Conservation (phyloP, 2,888 invertebrate species). For the Andrena fulva region DNA sequence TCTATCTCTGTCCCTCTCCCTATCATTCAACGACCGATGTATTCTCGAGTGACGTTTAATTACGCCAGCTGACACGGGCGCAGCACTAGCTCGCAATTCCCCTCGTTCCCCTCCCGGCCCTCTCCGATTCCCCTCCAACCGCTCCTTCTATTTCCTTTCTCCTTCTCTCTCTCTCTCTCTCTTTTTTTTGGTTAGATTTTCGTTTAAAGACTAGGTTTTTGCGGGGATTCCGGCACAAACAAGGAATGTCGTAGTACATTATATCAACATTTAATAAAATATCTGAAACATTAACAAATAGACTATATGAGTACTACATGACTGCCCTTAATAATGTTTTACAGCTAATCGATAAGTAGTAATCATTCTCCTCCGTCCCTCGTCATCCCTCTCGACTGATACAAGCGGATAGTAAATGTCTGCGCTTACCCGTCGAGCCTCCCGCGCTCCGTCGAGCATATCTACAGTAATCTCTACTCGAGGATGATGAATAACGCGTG, state of each 20-base stretch:
- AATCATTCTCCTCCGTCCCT: conserved; percentile 65
- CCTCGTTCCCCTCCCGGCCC: no score
- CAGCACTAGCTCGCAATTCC: conserved; percentile 68
- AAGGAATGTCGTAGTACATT: conserved; percentile 83
- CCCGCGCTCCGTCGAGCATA: not conserved
- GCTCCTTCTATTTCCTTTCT: conserved; percentile 17
- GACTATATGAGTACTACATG: conserved; percentile 82
- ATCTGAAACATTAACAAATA: conserved; percentile 84
- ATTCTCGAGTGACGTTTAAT: conserved; percentile 58
- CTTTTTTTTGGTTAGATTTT: conserved; percentile 24
- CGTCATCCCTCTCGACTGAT: conserved; percentile 61
- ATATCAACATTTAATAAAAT: conserved; percentile 84
- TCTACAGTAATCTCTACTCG: not conserved
- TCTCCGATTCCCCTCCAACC: no score
- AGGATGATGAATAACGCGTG: not conserved
- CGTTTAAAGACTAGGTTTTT: conserved; percentile 71
- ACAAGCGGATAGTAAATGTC: conserved; percentile 69
- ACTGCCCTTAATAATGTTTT: conserved; percentile 78
- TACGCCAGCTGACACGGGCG: conserved; percentile 70
- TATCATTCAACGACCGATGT: conserved; percentile 69
- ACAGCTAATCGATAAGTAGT: conserved; percentile 79
- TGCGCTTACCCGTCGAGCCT: conserved; percentile 28
- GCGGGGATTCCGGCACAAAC: conserved; percentile 77
- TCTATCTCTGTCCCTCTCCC: conserved; percentile 17
- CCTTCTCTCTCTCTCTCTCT: not conserved